Conservation (phyloP, 2,888 invertebrate genomes). For the Cosmia trapezina region DNA sequence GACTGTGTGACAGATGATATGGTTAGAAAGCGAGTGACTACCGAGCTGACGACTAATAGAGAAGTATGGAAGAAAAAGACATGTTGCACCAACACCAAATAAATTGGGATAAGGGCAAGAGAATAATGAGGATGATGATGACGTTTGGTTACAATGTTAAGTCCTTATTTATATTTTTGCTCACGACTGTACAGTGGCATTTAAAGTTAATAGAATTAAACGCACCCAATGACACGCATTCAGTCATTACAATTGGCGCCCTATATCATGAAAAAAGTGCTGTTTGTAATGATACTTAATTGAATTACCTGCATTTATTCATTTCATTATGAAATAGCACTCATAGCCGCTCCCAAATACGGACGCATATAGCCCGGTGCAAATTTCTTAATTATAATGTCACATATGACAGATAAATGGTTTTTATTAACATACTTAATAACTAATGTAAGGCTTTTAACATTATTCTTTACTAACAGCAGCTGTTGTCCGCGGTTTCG, state of each 20-base stretch:
- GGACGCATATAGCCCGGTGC: slow-evolving; percentile 44
- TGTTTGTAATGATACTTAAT: slow-evolving; percentile 54
- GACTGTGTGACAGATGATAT: no score
- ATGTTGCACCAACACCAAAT: no score
- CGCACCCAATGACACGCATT: slow-evolving; percentile 41
- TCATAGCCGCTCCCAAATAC: slow-evolving; percentile 57
- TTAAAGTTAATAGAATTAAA: slow-evolving; percentile 40
- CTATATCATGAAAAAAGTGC: slow-evolving; percentile 51
- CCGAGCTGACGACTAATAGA: no score
- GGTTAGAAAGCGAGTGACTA: no score
- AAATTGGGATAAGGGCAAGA: no score
- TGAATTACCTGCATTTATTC: slow-evolving; percentile 66
- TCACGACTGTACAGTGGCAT: not conserved
- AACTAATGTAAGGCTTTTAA: slow-evolving; percentile 13
- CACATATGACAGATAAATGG: slow-evolving; percentile 48
- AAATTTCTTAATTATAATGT: slow-evolving; percentile 61
- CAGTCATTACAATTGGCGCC: slow-evolving; percentile 29
- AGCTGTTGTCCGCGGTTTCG: not conserved
- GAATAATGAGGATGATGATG: no score
- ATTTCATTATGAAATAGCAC: slow-evolving; percentile 64
- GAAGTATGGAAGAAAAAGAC: no score
- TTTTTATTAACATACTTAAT: slow-evolving; percentile 42
- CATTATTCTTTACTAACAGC: not conserved
- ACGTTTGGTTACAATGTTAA: no score
- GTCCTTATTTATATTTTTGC: not conserved